Evolutionary conservation across 2,797 vertebrate genomes (phyloP).

Genomic region (Danio jaintianensis): DNA sequence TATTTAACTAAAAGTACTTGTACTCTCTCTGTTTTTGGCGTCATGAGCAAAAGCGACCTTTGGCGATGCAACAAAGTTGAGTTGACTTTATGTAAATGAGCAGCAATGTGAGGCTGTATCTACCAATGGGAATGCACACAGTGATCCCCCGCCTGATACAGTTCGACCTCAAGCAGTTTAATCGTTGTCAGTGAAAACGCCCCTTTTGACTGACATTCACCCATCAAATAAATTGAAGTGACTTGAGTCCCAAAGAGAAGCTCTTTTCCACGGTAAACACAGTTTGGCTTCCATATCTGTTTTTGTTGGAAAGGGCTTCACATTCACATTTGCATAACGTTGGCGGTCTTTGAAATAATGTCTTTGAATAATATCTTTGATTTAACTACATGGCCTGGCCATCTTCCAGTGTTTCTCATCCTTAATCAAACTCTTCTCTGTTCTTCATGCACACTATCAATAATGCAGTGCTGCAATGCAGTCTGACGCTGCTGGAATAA

Average conservation of each 20-base stretch:
- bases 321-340: constrained; percentile 58
- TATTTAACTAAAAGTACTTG: constrained; percentile 8
- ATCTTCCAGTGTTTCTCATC: constrained; percentile 71
- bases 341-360: constrained; percentile 62
- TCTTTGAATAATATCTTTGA: constrained; percentile 72
- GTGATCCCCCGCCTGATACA: constrained; percentile 31
- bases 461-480: constrained; percentile 53
- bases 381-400: constrained; percentile 76
- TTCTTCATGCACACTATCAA: constrained; percentile 70
- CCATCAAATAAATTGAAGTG: constrained; percentile 33
- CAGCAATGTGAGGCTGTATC: background rate
- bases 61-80: constrained; percentile 32
- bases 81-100: constrained; percentile 33
- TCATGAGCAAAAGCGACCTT: constrained; percentile 23
- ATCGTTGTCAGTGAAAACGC: constrained; percentile 12
- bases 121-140: constrained; percentile 15
- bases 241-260: constrained; percentile 34
- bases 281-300: constrained; percentile 64
- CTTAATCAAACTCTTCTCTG: constrained; percentile 72
- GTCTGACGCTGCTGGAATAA: constrained; percentile 17
- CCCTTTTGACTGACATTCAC: constrained; percentile 26
- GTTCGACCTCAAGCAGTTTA: constrained; percentile 20
- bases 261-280: constrained; percentile 74
- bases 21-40: constrained; percentile 9
- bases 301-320: constrained; percentile 15